Conservation (phyloP, 2,888 invertebrate genomes). For the Odontocolon sp. region DNA sequence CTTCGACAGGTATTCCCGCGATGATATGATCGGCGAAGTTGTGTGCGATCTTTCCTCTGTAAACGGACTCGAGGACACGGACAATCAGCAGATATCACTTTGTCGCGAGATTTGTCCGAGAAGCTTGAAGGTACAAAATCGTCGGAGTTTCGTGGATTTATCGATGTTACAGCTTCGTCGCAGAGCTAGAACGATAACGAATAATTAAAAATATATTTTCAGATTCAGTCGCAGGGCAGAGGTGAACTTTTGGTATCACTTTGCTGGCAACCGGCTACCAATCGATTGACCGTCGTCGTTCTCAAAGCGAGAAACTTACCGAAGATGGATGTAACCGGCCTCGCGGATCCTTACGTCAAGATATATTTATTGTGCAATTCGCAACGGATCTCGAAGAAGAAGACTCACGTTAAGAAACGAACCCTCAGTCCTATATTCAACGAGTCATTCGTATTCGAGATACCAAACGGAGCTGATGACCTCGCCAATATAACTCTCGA, state of each 20-base stretch:
- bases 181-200: too few relatives aligned
- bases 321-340: conserved; percentile 98
- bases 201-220: conserved; percentile 51
- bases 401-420: conserved; percentile 99
- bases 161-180: too few relatives aligned
- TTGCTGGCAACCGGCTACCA: conserved; percentile 99
- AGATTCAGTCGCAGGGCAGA: conserved; percentile 96
- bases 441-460: conserved; percentile 99
- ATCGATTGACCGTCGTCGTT: conserved; percentile 96
- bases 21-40: conserved; percentile 99
- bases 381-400: conserved; percentile 99
- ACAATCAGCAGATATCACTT: conserved; percentile 90
- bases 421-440: conserved; percentile 99
- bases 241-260: conserved; percentile 97
- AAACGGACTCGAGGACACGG: conserved; percentile 85
- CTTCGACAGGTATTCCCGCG: conserved; percentile 93
- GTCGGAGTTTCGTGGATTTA: too few relatives aligned
- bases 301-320: conserved; percentile 98
- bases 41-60: conserved; percentile 90
- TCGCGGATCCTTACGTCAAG: conserved; percentile 99
- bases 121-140: conserved; percentile 94
- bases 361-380: conserved; percentile 98
- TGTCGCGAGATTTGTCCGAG: conserved; percentile 96
- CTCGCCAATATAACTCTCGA: conserved; percentile 93
- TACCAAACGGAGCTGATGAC: conserved; percentile 90